Percentiles rank a stretch among this genome's conserved stretches.
Conservation (phyloP, 2,113 vertebrate genomes). For the Anhinga rufa region DNA sequence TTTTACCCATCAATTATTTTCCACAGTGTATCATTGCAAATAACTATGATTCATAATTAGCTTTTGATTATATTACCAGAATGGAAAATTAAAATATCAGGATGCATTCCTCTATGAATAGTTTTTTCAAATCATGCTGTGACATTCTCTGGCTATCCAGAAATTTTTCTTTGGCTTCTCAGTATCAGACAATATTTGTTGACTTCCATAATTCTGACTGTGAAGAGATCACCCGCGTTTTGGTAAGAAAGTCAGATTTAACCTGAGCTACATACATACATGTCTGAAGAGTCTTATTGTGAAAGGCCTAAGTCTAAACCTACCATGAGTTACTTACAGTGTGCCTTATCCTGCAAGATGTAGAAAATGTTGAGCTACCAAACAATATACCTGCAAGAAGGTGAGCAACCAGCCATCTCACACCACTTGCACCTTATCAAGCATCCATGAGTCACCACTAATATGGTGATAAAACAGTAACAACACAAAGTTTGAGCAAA, state of each 20-base stretch:
- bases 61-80: slow-evolving; percentile 39
- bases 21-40: neutral
- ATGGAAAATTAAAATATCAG: slow-evolving; percentile 21
- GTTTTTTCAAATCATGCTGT: neutral
- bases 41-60: slow-evolving; percentile 20
- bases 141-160: neutral
- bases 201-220: neutral
- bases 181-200: neutral
- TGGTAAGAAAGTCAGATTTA: neutral
- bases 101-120: neutral
- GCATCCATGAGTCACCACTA: neutral
- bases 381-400: neutral
- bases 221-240: neutral
- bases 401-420: neutral
- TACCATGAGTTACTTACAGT: neutral
- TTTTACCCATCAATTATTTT: neutral
- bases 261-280: accelerated
- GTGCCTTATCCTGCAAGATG: neutral
- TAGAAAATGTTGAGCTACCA: neutral
- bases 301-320: neutral
- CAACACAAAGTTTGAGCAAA: neutral
- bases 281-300: neutral
- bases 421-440: neutral
- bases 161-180: neutral
- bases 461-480: neutral